Evolutionary conservation across 2,113 vertebrate genomes (phyloP).

Genomic region (Scytalopus superciliaris): DNA sequence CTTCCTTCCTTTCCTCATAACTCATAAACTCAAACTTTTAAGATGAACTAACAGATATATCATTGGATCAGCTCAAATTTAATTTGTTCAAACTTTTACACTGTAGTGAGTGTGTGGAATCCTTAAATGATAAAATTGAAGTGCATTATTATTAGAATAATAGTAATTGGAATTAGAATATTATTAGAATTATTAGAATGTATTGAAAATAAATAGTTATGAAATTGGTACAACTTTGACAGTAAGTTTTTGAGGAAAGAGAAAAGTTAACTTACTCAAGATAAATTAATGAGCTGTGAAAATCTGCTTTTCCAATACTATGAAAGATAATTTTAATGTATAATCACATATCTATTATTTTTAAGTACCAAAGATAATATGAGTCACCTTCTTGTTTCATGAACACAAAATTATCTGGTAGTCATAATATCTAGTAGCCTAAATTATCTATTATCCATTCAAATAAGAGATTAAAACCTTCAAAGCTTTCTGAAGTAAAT

Average conservation of each 20-base stretch:
- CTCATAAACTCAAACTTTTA: neutral
- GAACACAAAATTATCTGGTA: neutral
- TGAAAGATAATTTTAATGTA: neutral
- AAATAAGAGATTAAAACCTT: neutral
- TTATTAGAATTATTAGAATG: neutral
- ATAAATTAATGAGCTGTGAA: neutral
- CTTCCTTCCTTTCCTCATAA: too few relatives aligned
- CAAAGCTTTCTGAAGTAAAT: neutral
- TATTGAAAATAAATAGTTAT: neutral
- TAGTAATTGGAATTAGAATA: neutral
- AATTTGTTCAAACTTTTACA: neutral
- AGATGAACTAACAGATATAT: neutral
- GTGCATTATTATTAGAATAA: neutral
- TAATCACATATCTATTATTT: neutral
- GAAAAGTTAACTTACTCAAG: neutral
- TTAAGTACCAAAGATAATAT: neutral
- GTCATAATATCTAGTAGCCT: neutral
- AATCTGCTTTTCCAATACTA: neutral
- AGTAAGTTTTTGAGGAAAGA: neutral
- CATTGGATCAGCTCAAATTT: neutral
- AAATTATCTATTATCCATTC: neutral
- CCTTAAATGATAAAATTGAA: neutral
- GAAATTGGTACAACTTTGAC: neutral
- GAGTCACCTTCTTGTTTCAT: neutral
- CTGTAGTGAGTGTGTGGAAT: neutral